These are phyloP conservation scores for Peromyscus attwateri DNA, from an alignment of 2,797 vertebrate genomes.

Conservation along the genomic window DNA sequence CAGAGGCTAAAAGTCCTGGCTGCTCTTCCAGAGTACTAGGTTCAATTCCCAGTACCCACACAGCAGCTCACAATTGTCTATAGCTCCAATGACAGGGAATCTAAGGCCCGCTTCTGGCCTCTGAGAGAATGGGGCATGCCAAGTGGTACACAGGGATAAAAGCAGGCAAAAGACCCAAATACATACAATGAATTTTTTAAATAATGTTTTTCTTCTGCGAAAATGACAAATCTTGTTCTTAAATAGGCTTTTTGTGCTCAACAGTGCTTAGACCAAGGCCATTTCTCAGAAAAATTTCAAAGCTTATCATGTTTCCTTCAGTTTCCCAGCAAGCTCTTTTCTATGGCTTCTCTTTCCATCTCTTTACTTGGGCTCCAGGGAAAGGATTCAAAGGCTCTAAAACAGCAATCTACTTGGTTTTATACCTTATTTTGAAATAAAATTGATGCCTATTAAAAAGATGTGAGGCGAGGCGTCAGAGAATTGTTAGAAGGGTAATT, in stretches of 20 bases:
- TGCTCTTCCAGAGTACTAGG: not conserved
- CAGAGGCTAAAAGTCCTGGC: not conserved
- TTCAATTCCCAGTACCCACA: not conserved
- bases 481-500: not conserved
- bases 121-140: not conserved
- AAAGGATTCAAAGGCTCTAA: constrained; percentile 41
- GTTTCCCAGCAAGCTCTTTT: not conserved
- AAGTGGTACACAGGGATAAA: not conserved
- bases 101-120: not conserved
- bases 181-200: not conserved
- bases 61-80: not conserved
- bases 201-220: not conserved
- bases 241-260: not conserved
- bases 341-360: not conserved
- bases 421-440: constrained; percentile 31
- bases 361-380: constrained; percentile 34
- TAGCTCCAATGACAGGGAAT: not conserved
- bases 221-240: constrained; percentile 39
- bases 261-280: not conserved
- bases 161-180: not conserved
- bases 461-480: not conserved
- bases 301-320: constrained; percentile 21
- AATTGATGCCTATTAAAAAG: constrained; percentile 44
- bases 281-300: not conserved
- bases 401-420: constrained; percentile 49